Evolutionary conservation across 2,113 vertebrate genomes (phyloP).

Genomic region (Petrocephalus microphthalmus): DNA sequence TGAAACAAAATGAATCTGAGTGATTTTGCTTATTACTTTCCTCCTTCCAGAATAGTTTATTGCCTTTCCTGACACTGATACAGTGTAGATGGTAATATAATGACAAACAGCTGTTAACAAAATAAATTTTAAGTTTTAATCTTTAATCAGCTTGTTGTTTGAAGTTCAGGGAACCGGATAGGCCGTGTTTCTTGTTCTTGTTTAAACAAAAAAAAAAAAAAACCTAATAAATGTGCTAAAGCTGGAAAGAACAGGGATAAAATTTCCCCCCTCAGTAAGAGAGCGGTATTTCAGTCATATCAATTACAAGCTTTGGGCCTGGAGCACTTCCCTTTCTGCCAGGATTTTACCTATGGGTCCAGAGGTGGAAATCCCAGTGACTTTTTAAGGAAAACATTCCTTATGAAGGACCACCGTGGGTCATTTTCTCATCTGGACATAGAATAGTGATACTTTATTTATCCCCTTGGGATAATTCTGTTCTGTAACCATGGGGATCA

Average conservation of each 20-base stretch:
- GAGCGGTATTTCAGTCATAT: neutral
- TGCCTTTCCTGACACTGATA: neutral
- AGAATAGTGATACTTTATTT: conserved; percentile 32
- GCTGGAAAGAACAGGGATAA: neutral
- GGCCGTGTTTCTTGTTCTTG: conserved; percentile 6
- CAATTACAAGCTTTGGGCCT: conserved; percentile 22
- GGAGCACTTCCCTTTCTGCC: conserved; percentile 29
- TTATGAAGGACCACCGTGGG: conserved; percentile 14
- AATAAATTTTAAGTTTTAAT: conserved; percentile 37
- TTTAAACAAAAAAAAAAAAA: conserved; percentile 7
- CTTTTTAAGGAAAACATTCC: conserved; percentile 21
- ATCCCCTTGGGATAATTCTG: conserved; percentile 27
- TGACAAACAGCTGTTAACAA: neutral
- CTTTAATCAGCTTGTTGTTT: conserved; percentile 34
- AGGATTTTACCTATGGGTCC: conserved; percentile 28
- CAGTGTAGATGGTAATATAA: neutral
- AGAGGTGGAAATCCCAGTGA: conserved; percentile 11
- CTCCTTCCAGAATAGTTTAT: neutral
- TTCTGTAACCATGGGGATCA: neutral
- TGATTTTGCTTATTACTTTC: neutral
- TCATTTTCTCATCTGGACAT: conserved; percentile 29
- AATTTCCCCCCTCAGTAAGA: neutral
- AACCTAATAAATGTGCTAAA: neutral
- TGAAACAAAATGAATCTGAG: neutral
- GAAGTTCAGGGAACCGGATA: conserved; percentile 16